These are phyloP conservation scores for Antechinus flavipes DNA, from an alignment of 2,113 vertebrate genomes.

Conservation along the genomic window DNA sequence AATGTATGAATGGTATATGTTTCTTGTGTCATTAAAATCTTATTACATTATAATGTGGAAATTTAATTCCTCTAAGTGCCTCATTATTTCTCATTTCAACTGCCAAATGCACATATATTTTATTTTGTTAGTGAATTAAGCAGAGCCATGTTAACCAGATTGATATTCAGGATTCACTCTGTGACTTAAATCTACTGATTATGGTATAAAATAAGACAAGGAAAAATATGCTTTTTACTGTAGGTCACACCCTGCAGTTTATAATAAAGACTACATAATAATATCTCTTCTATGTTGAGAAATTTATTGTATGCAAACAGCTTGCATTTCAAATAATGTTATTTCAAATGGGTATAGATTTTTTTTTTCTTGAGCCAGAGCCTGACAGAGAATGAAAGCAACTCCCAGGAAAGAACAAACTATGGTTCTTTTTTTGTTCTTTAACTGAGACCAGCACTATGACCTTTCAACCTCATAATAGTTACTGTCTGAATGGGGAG, in stretches of 20 bases:
- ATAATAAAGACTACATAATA: constrained; percentile 69
- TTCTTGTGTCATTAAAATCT: constrained; percentile 85
- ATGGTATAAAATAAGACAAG: constrained; percentile 73
- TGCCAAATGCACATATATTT: constrained; percentile 81
- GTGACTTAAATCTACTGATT: constrained; percentile 76
- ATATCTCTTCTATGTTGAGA: constrained; percentile 61
- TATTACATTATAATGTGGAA: constrained; percentile 83
- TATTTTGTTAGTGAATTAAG: constrained; percentile 81
- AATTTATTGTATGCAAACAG: constrained; percentile 53
- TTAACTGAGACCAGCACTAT: neutral
- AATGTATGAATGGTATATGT: constrained; percentile 78
- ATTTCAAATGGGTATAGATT: constrained; percentile 44
- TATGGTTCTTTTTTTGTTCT: neutral
- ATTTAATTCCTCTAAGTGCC: constrained; percentile 83
- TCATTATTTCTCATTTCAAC: constrained; percentile 85
- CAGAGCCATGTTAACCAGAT: constrained; percentile 68
- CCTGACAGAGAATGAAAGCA: constrained; percentile 14
- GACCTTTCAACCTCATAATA: neutral
- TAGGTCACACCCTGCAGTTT: constrained; percentile 60
- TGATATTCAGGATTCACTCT: constrained; percentile 75
- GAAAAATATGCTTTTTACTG: constrained; percentile 66
- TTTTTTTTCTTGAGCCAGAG: constrained; percentile 43
- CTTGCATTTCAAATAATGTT: constrained; percentile 49
- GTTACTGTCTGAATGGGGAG: neutral
- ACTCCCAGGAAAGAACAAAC: neutral